Base-by-base conservation (phyloP, 1,140 invertebrate species). In the Metaphire vulgaris region DNA sequence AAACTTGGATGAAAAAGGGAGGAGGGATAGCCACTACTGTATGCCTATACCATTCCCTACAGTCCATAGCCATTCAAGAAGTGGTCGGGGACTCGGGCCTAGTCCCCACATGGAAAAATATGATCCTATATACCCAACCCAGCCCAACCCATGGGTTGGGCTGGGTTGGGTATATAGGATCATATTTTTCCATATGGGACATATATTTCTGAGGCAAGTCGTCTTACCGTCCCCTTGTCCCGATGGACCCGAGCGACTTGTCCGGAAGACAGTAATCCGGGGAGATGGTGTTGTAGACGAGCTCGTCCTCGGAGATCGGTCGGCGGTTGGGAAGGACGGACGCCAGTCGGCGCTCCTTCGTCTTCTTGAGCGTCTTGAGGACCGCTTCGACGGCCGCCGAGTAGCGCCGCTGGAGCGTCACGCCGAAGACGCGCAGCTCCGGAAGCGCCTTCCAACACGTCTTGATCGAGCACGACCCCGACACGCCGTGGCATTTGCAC, bases 401-500 rank as follows among this genome's bases (percentile, higher is more conserved):
- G 74, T 78, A 78, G 14, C 34, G 21, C 64, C 68, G 30, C 73
- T 74, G 33, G n/a, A 78, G 31, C 1, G 29, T 33, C 1, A 16
- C 90, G 41, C 93, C 95, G 74, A 96, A 90, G 80, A 68, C 72
- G 33, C 66, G 56, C 66, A 78, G 32, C n/a, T 78, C 77, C 16
- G 92, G 92, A 80, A 95, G 86, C 29, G 91, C 92, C 84, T 91
- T 91, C 94, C 95, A 97, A 84, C 95, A 97, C 6, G 94, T 97
- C 84, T 92, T 92, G 86, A 96, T 89, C 2, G 92, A 93, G 83
- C 95, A 97, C 72, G 93, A 94, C 1, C 95, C 95, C 69, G 93
- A 95, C 32, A 97, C 93, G 2, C 95, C 95, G 84, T 97, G 95
- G 83, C 95, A 97, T 85, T 95, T 95, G 88, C 94, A 96, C 1